These are phyloP conservation scores for Idaea aversata DNA, from an alignment of 2,888 invertebrate genomes.

Conservation along the genomic window DNA sequence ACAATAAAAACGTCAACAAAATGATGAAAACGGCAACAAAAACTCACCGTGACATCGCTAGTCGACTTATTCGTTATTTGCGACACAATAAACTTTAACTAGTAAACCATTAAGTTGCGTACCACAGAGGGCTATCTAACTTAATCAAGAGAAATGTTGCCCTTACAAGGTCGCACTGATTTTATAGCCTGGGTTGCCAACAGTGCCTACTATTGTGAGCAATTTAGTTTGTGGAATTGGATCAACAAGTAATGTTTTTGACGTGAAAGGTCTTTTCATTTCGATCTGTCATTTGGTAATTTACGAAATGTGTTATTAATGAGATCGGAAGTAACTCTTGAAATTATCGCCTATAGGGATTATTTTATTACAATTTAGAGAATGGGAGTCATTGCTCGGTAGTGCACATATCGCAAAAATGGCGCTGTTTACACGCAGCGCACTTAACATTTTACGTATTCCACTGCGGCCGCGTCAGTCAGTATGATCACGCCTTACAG, in stretches of 20 bases:
- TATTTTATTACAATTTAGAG: too few relatives aligned
- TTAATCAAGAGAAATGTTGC: slow-evolving; percentile 19
- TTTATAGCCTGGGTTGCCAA: background rate
- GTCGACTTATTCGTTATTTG: background rate
- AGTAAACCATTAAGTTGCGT: background rate
- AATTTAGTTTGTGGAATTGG: background rate
- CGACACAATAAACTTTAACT: slow-evolving; percentile 1
- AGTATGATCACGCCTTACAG: too few relatives aligned
- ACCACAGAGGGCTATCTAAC: slow-evolving; percentile 9
- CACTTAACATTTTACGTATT: too few relatives aligned
- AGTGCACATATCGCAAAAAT: too few relatives aligned
- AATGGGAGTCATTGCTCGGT: too few relatives aligned
- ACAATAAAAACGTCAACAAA: slow-evolving; percentile 1
- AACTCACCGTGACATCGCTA: background rate
- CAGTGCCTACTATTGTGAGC: background rate
- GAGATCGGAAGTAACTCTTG: too few relatives aligned
- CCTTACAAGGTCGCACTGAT: slow-evolving; percentile 6
- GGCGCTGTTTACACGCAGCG: too few relatives aligned
- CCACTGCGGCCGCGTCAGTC: too few relatives aligned
- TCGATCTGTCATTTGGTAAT: too few relatives aligned
- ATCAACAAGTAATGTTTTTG: background rate
- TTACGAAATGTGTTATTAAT: too few relatives aligned
- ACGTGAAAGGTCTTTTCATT: too few relatives aligned
- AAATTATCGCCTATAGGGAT: too few relatives aligned
- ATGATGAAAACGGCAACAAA: background rate